A percentile compares a stretch with the other conserved stretches of the same genome.
These are phyloP conservation scores for Notocelia uddmanniana DNA, from an alignment of 2,888 invertebrate species.

Conservation along the genomic window DNA sequence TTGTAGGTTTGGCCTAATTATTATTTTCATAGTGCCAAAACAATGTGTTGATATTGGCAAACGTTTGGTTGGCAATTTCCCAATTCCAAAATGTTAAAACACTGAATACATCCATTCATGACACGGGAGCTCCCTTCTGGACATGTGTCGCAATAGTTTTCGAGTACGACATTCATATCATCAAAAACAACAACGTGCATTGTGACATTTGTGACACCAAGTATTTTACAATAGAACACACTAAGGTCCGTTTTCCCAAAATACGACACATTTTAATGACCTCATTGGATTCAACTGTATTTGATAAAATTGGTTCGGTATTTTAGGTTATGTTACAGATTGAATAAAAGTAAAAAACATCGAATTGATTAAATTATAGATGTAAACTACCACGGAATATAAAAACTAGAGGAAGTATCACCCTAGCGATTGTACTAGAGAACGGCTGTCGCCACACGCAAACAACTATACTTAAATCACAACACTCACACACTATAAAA, in stretches of 20 bases:
- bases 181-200: background rate
- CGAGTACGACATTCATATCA: background rate
- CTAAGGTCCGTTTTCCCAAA: background rate
- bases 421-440: too few species aligned
- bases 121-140: conserved; percentile 14
- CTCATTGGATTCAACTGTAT: background rate
- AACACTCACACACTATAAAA: too few species aligned
- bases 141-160: conserved; percentile 3
- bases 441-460: too few species aligned
- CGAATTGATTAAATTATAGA: too few species aligned
- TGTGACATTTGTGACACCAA: background rate
- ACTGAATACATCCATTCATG: conserved; percentile 25
- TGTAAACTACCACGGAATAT: too few species aligned
- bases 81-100: conserved; percentile 27
- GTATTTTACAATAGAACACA: background rate
- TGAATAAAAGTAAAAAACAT: background rate
- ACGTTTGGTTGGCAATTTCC: conserved; percentile 32
- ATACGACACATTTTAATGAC: background rate
- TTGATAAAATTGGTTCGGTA: background rate
- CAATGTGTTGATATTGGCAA: conserved; percentile 45
- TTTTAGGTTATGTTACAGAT: background rate
- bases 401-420: too few species aligned
- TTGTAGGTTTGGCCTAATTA: conserved; percentile 38
- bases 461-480: too few species aligned
- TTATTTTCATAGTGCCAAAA: conserved; percentile 22